These are phyloP conservation scores for Albula glossodonta DNA, from an alignment of 2,113 vertebrate species.

Conservation along the genomic window DNA sequence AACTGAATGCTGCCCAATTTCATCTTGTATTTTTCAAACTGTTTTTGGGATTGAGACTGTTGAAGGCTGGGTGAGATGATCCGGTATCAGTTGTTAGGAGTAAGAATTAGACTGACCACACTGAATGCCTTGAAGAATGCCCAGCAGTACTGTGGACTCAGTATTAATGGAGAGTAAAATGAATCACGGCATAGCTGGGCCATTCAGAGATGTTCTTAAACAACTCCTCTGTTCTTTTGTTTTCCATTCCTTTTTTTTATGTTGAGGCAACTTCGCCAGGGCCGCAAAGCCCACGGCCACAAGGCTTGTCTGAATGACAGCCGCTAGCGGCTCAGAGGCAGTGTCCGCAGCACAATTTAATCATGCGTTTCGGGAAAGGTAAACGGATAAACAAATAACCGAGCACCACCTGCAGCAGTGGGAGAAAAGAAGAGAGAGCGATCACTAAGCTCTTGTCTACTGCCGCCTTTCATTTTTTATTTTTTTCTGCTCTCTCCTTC, in stretches of 20 bases:
- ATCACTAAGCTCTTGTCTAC: constrained; percentile 13
- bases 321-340: constrained; percentile 2
- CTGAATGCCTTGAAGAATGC: not conserved
- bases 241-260: constrained; percentile 21
- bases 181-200: constrained; percentile 32
- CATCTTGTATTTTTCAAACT: not conserved
- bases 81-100: not conserved
- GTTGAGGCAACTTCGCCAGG: constrained; percentile 33
- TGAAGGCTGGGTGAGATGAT: not conserved
- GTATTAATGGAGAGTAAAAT: constrained; percentile 21
- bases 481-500: not conserved
- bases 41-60: not conserved
- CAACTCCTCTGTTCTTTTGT: constrained; percentile 9
- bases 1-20: not conserved
- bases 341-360: constrained; percentile 34
- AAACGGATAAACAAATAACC: constrained; percentile 22
- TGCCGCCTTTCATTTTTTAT: not conserved
- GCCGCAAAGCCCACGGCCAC: constrained; percentile 27
- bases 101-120: not conserved
- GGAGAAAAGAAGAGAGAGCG: not conserved
- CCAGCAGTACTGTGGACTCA: not conserved
- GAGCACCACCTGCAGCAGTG: not conserved
- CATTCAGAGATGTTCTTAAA: not conserved
- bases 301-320: constrained; percentile 39
- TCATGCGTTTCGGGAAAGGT: constrained; percentile 20